phyloP scores from a whole-genome alignment of 2,797 vertebrate genomes.

The Fringilla coelebs region DNA sequence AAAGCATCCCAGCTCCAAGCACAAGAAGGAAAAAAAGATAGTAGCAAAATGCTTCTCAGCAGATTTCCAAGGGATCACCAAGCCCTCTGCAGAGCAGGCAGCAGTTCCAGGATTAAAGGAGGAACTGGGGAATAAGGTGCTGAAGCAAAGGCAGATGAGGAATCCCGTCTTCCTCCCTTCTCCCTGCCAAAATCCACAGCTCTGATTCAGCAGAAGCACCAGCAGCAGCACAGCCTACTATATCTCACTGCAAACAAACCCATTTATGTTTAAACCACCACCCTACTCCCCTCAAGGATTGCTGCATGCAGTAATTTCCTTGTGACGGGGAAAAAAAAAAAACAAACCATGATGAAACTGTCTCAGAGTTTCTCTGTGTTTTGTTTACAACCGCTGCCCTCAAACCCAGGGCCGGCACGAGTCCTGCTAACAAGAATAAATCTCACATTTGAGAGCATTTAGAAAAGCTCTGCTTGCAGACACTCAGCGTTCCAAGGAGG shows the following conservation, averaged over 20 bases:
- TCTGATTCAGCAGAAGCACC: constrained; percentile 34
- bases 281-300: background rate
- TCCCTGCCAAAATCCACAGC: background rate
- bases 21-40: background rate
- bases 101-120: background rate
- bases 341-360: constrained; percentile 13
- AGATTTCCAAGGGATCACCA: background rate
- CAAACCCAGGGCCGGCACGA: background rate
- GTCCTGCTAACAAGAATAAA: constrained; percentile 41
- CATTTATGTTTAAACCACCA: constrained; percentile 6
- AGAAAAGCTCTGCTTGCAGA: constrained; percentile 30
- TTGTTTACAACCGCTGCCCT: constrained; percentile 13
- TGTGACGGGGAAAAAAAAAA: rapidly evolving
- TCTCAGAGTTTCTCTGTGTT: constrained; percentile 22
- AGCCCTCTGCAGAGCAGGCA: background rate
- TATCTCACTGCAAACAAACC: background rate
- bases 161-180: background rate
- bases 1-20: background rate
- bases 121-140: background rate
- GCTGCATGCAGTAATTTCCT: constrained; percentile 50
- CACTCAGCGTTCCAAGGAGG: background rate
- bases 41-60: background rate
- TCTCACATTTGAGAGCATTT: constrained; percentile 28
- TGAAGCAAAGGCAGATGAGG: background rate
- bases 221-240: background rate